These are phyloP conservation scores for Steatocranus sp. DNA, from an alignment of 2,797 vertebrate genomes.

Conservation along the genomic window DNA sequence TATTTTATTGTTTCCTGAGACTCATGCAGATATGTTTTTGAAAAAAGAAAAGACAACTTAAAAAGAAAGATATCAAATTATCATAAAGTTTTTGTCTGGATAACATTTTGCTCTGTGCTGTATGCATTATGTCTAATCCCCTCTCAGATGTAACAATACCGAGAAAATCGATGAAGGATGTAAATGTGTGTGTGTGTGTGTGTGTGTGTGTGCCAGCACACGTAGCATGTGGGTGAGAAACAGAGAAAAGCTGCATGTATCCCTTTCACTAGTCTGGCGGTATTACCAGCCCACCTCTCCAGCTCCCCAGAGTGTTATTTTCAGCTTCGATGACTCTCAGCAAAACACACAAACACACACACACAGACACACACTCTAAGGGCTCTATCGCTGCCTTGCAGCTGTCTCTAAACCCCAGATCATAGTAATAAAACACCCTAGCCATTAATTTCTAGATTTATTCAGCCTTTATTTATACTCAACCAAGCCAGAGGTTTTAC, in stretches of 20 bases:
- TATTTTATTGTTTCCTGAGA: not conserved
- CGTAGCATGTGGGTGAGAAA: slow-evolving; percentile 10
- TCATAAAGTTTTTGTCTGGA: not conserved
- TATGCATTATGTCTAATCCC: slow-evolving; percentile 5
- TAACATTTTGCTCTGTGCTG: not conserved
- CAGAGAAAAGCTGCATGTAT: slow-evolving; percentile 30
- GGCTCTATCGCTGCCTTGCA: slow-evolving; percentile 55
- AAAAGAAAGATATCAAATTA: not conserved
- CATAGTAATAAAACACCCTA: slow-evolving; percentile 56
- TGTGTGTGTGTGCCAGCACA: not conserved
- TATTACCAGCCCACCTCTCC: slow-evolving; percentile 47
- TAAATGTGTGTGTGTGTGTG: not conserved
- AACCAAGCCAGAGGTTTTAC: slow-evolving; percentile 43
- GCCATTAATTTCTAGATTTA: slow-evolving; percentile 62
- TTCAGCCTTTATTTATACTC: slow-evolving; percentile 57
- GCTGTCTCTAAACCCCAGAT: slow-evolving; percentile 60
- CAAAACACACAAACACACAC: slow-evolving; percentile 57
- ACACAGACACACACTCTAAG: slow-evolving; percentile 5
- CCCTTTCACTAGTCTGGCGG: slow-evolving; percentile 17
- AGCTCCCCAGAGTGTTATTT: slow-evolving; percentile 63
- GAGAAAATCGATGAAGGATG: not conserved
- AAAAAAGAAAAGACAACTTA: not conserved
- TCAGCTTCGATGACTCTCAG: slow-evolving; percentile 68
- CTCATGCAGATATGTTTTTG: not conserved
- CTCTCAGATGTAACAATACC: slow-evolving; percentile 2